These are phyloP conservation scores for Pomatostomus ruficeps DNA, from an alignment of 2,113 vertebrate genomes.

Conservation along the genomic window DNA sequence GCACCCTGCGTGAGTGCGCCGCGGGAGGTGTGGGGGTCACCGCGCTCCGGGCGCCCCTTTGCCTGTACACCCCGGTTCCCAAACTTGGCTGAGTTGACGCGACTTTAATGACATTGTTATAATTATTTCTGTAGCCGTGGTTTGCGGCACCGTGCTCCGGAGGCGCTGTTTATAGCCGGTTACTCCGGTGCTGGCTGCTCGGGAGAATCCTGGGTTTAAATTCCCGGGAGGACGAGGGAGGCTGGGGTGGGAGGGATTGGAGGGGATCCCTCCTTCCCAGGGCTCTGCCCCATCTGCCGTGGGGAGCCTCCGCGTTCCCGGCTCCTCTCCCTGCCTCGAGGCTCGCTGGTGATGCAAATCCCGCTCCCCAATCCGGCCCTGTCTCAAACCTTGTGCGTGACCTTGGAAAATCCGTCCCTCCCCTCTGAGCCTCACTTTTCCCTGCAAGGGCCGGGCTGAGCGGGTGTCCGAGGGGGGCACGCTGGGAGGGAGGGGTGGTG, in stretches of 20 bases:
- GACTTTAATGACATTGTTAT: not conserved
- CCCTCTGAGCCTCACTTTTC: not conserved
- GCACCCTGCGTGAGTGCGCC: not conserved
- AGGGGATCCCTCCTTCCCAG: not conserved
- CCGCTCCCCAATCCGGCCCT: not conserved
- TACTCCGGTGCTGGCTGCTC: not conserved
- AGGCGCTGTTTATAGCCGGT: not conserved
- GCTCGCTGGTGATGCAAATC: not conserved
- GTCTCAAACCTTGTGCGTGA: constrained; percentile 25
- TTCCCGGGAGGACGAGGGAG: constrained; percentile 20
- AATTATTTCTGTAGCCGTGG: not conserved
- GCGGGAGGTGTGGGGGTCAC: not conserved
- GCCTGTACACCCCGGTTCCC: not conserved
- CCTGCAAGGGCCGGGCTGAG: not conserved
- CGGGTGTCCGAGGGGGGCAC: accelerated
- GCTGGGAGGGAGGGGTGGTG: not conserved
- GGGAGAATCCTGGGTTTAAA: not conserved
- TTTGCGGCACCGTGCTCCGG: not conserved
- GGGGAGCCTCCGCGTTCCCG: not conserved
- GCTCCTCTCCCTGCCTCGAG: not conserved
- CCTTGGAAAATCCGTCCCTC: constrained; percentile 29
- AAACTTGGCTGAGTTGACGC: not conserved
- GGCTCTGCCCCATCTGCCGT: not conserved
- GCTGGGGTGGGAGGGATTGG: constrained; percentile 23
- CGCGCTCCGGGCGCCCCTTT: not conserved